These are phyloP conservation scores for Smutsia temminckii DNA, from an alignment of 2,797 vertebrate genomes.

Conservation along the genomic window DNA sequence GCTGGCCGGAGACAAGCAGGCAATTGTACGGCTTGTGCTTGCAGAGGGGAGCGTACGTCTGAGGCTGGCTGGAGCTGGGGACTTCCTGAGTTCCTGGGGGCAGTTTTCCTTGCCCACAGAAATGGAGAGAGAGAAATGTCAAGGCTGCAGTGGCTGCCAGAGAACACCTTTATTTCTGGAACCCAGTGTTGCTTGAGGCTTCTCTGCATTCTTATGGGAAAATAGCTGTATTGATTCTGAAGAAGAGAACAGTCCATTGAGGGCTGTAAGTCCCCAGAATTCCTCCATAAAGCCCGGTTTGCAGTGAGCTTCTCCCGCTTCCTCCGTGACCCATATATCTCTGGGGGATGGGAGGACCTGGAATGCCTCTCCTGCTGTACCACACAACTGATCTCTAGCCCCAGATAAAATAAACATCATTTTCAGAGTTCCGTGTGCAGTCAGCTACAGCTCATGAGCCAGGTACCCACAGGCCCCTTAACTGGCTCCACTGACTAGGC, in stretches of 20 bases:
- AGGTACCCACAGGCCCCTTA: background rate
- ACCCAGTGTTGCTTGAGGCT: background rate
- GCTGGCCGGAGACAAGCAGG: slow-evolving; percentile 75
- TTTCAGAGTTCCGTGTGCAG: background rate
- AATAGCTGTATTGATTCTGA: background rate
- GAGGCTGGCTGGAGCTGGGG: background rate
- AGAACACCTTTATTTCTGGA: background rate
- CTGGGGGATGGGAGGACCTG: background rate
- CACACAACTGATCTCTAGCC: background rate
- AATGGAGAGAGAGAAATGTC: background rate
- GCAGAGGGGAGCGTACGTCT: background rate
- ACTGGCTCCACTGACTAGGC: background rate
- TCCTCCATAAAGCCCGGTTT: background rate
- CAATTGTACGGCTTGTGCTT: slow-evolving; percentile 71
- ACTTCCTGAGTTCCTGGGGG: background rate
- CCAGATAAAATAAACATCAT: background rate
- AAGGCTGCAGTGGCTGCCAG: background rate
- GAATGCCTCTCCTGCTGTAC: background rate
- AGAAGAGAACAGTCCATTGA: background rate
- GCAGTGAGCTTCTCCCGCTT: background rate
- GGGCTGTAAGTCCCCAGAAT: background rate
- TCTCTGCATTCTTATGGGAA: background rate
- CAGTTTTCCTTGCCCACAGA: background rate
- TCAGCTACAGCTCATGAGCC: background rate
- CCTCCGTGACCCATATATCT: background rate